A percentile compares a stretch with the other conserved stretches of the same genome.
phyloP scores from a whole-genome alignment of 2,888 invertebrate species.

The Germaria angustata region DNA sequence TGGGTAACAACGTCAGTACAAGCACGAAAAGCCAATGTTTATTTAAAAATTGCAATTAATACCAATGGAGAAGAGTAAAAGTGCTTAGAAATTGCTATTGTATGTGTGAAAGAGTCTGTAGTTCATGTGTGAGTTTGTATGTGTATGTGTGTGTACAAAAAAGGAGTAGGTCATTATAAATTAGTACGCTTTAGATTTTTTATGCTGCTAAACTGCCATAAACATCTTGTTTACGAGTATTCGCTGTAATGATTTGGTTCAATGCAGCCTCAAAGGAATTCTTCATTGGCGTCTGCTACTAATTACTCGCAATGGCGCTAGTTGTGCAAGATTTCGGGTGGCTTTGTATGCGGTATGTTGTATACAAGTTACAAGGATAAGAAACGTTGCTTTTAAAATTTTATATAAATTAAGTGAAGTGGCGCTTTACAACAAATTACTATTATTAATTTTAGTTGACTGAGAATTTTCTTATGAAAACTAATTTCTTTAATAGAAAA shows the following conservation, averaged over 20 bases:
- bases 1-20: not conserved
- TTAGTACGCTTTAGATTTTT: slow-evolving; percentile 36
- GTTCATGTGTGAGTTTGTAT: too few relatives aligned
- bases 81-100: slow-evolving; percentile 9
- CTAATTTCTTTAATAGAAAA: too few relatives aligned
- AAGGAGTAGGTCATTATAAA: slow-evolving; percentile 55
- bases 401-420: not conserved
- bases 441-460: not conserved
- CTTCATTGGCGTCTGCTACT: slow-evolving; percentile 17
- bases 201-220: slow-evolving; percentile 8
- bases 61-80: slow-evolving; percentile 40
- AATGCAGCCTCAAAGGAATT: slow-evolving; percentile 40
- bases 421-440: not conserved
- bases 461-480: not conserved
- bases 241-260: slow-evolving; percentile 27
- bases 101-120: slow-evolving; percentile 17
- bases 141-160: not conserved
- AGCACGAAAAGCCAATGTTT: slow-evolving; percentile 58
- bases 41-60: slow-evolving; percentile 55
- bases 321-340: not conserved
- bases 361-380: not conserved
- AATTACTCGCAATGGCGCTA: slow-evolving; percentile 11
- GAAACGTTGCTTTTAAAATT: not conserved
- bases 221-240: slow-evolving; percentile 20
- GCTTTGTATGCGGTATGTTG: not conserved